Evolutionary conservation across 23 tunicate genomes (phyloP).

Genomic region (Halocynthia aurantium): DNA sequence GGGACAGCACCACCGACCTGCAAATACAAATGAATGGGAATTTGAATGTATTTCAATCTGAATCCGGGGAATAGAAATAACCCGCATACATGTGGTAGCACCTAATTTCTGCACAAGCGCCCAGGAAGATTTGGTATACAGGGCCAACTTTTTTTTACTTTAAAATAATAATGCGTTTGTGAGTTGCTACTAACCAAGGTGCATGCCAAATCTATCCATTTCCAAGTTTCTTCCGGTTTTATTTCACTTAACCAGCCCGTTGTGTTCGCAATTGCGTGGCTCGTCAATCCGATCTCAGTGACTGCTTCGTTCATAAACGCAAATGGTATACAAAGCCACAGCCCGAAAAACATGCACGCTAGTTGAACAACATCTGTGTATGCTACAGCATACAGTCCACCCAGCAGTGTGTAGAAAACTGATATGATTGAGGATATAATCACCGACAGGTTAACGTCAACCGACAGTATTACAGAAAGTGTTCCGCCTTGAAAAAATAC

Average conservation of each 20-base stretch:
- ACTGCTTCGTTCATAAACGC: constrained; percentile 70
- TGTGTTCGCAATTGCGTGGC: constrained; percentile 13
- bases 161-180: too few species aligned
- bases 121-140: too few species aligned
- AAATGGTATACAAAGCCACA: constrained; percentile 92
- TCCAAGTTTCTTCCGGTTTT: constrained; percentile 33
- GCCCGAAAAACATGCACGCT: constrained; percentile 51
- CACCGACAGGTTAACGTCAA: constrained; percentile 31
- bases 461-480: constrained; percentile 28
- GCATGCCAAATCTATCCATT: constrained; percentile 70
- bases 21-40: not conserved
- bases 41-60: too few species aligned
- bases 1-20: constrained; percentile 25
- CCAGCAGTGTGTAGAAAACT: constrained; percentile 61
- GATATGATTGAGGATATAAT: constrained; percentile 55
- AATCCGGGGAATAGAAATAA: too few species aligned
- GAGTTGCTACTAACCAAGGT: constrained; percentile 39
- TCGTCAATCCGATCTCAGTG: constrained; percentile 31
- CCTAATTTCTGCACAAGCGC: too few species aligned
- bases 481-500: constrained; percentile 43
- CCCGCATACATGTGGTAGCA: too few species aligned
- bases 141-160: too few species aligned
- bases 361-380: constrained; percentile 75
- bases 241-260: constrained; percentile 66
- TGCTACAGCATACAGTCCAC: constrained; percentile 81